Percentiles rank a stretch among this genome's conserved stretches.
phyloP scores from a whole-genome alignment of 2,797 vertebrate species.

The Odontamblyopus lacepedii region DNA sequence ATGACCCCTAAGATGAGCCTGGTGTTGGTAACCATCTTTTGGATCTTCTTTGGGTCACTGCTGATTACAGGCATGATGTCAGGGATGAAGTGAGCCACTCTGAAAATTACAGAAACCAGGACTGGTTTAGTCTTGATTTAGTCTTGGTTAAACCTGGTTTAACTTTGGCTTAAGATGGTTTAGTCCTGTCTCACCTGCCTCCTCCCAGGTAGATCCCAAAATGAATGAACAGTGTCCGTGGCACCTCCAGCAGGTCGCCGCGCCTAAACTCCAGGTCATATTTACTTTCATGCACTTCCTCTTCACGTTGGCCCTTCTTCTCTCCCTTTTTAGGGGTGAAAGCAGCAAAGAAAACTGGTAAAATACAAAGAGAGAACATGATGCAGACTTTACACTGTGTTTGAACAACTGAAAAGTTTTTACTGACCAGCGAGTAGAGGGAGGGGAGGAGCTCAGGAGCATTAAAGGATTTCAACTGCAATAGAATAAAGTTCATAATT shows the following conservation, averaged over 20 bases:
- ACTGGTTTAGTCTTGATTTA: not conserved
- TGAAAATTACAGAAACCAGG: conserved; percentile 17
- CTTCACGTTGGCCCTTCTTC: not conserved
- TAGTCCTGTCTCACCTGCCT: conserved; percentile 63
- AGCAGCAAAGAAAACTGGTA: conserved; percentile 62
- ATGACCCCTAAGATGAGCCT: conserved; percentile 87
- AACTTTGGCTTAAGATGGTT: not conserved
- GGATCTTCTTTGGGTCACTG: conserved; percentile 62
- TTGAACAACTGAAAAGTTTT: not conserved
- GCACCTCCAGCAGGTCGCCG: conserved; percentile 90
- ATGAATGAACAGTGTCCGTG: conserved; percentile 88
- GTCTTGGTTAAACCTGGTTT: not conserved
- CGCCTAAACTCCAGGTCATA: conserved; percentile 76
- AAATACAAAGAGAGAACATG: conserved; percentile 70
- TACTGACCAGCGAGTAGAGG: not conserved
- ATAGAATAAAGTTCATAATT: too few relatives aligned
- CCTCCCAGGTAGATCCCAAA: conserved; percentile 92
- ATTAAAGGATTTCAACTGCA: not conserved
- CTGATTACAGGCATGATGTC: conserved; percentile 86
- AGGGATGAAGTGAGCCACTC: conserved; percentile 91
- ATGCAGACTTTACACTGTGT: conserved; percentile 10
- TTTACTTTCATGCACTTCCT: conserved; percentile 11
- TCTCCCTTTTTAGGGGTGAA: not conserved
- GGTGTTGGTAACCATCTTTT: conserved; percentile 86
- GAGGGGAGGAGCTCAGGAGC: conserved; percentile 10